phyloP scores from a whole-genome alignment of 2,113 vertebrate genomes.

The Spheniscus mendiculus region DNA sequence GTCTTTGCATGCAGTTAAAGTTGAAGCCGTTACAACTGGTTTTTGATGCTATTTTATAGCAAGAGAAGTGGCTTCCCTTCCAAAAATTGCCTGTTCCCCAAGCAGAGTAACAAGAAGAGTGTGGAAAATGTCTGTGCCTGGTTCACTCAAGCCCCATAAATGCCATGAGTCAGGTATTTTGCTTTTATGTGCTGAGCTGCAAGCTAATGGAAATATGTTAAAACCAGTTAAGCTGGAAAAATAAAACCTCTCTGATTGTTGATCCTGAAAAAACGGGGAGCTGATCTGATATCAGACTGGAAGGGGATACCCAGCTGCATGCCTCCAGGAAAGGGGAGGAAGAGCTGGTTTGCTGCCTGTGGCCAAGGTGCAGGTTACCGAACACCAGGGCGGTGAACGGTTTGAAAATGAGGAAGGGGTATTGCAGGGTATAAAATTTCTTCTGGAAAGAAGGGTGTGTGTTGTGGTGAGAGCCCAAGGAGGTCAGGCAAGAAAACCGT shows the following conservation, averaged over 20 bases:
- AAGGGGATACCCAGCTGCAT: background rate
- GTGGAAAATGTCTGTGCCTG: background rate
- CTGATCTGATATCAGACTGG: background rate
- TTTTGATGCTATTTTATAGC: background rate
- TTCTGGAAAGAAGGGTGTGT: slow-evolving; percentile 65
- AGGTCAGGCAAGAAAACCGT: slow-evolving; percentile 30
- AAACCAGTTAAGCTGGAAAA: background rate
- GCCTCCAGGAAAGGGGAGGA: background rate
- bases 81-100: background rate
- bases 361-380: slow-evolving; percentile 38
- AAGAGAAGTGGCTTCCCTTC: background rate
- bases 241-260: background rate
- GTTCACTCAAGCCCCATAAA: background rate
- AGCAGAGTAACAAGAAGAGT: background rate
- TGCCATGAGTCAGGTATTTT: background rate
- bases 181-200: background rate
- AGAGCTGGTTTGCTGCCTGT: background rate
- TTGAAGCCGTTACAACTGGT: background rate
- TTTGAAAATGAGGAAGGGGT: slow-evolving; percentile 80
- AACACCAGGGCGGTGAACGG: slow-evolving; percentile 50
- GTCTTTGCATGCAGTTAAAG: background rate
- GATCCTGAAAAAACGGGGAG: background rate
- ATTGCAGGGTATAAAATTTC: slow-evolving; percentile 53
- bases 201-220: background rate
- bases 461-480: slow-evolving; percentile 52